Base-by-base conservation (phyloP, 2,797 vertebrate species). In the Pterois miles region DNA sequence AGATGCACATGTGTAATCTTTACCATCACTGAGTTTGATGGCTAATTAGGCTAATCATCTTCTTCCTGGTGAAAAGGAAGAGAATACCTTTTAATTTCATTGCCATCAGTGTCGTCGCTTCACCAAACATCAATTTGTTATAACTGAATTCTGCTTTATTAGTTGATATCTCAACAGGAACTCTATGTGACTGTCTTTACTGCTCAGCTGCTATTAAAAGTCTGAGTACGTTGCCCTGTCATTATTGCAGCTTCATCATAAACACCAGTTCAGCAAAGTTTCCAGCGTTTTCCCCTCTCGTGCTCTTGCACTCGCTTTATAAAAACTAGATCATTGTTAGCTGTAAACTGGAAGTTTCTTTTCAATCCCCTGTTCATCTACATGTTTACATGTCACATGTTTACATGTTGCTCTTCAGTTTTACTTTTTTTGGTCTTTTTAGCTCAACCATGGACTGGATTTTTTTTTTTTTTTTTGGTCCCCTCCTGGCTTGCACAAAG, bases 201-300 rank as follows among this genome's bases (percentile, higher is more conserved):
- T 68, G 43, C 67, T 50, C 34, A 43, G 29, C 48, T 66, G 4
- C 46, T 43, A 52, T 72, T 53, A 75, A 43, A 52, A 34, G 73
- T 50, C 4, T 63, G 43, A 46, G 18, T 46, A 20, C 0, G 62
- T 29, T 57, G n/a, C 64, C 52, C 33, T 79, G 72, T 80, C 34
- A 70, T 86, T 83, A 76, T 34, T 59, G 65, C 77, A 56, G 71
- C 80, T 70, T 81, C 57, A n/a, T 56, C 76, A 57, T 71, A 64
- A 54, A 71, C 68, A 54, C 66, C 59, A 64, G 76, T 79, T 81
- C 38, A 67, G 56, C 79, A 65, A 65, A 65, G 73, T 75, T 75
- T 86, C 59, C 63, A 40, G 33, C 40, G 25, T 34, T 12, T 18
- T 18, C 60, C 18, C 5, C 27, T 38, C 46, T 74, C 43, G 6